Percentiles rank a stretch among this genome's conserved stretches.
Conservation (phyloP, 1,140 invertebrate genomes). For the Meloidogyne floridensis region DNA sequence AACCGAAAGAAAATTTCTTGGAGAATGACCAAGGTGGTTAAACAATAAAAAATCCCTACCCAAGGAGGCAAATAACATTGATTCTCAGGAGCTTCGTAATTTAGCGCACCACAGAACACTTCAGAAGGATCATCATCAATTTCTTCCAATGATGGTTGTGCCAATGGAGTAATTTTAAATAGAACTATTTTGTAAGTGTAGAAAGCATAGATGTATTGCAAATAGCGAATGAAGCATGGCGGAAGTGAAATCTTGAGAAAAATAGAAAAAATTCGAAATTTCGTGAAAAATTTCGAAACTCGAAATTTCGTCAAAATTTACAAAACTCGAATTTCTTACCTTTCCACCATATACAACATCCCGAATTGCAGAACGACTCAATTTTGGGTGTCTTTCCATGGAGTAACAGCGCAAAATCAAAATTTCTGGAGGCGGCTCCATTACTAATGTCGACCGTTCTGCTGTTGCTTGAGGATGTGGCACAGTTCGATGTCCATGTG, state of each 20-base stretch:
- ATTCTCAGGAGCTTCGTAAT: background rate
- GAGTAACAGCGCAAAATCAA: background rate
- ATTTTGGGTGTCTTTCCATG: background rate
- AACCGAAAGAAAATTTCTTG: no score
- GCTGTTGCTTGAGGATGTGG: no score
- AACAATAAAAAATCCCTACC: background rate
- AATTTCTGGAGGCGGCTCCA: no score
- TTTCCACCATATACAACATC: background rate
- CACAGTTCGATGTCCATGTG: no score
- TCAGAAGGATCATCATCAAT: background rate
- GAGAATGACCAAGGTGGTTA: no score
- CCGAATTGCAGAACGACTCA: background rate
- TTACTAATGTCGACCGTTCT: no score
- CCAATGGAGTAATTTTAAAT: background rate
- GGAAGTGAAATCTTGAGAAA: background rate
- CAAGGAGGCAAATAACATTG: background rate
- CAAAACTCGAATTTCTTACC: background rate
- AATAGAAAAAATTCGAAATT: background rate
- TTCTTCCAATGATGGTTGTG: background rate
- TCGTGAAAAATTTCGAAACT: no score
- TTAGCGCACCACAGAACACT: background rate
- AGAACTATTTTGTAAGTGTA: background rate
- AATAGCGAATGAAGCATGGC: background rate
- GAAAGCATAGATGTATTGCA: background rate
- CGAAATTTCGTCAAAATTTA: no score